Conservation (phyloP, 2,113 vertebrate species). For the Desmodus rotundus region DNA sequence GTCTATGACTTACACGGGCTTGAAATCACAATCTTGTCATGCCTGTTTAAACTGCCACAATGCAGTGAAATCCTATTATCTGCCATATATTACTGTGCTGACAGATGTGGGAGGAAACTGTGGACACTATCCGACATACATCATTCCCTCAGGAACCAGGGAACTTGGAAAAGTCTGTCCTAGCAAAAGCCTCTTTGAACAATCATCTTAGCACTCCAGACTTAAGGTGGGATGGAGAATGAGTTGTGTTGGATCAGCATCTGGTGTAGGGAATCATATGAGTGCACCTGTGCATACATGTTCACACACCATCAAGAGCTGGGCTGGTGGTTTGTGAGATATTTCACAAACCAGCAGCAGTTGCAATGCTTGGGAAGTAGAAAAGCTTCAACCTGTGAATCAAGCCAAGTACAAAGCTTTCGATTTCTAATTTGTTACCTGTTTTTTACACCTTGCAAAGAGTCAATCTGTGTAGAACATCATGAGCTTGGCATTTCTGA, state of each 20-base stretch:
- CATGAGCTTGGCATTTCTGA: constrained; percentile 54
- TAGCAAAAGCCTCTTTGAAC: constrained; percentile 14
- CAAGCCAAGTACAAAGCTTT: constrained; percentile 64
- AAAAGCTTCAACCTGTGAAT: constrained; percentile 63
- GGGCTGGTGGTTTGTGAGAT: background rate
- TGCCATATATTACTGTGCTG: constrained; percentile 11
- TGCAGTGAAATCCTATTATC: constrained; percentile 48
- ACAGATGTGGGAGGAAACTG: constrained; percentile 34
- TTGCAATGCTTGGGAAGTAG: constrained; percentile 36
- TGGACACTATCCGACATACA: constrained; percentile 30
- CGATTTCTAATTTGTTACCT: constrained; percentile 60
- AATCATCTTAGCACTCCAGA: constrained; percentile 29
- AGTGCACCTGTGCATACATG: background rate
- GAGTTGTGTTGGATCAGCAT: background rate
- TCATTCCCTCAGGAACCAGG: background rate
- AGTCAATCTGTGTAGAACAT: constrained; percentile 65
- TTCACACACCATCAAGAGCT: background rate
- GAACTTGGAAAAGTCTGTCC: constrained; percentile 32
- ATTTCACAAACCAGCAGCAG: constrained; percentile 61
- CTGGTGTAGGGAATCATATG: background rate
- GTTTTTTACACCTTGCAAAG: constrained; percentile 57
- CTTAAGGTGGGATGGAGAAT: background rate
- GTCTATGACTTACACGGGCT: constrained; percentile 16
- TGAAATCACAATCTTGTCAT: constrained; percentile 38
- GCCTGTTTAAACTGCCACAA: constrained; percentile 46